Conservation (phyloP, 2,113 vertebrate species). For the Chaetura pelagica region DNA sequence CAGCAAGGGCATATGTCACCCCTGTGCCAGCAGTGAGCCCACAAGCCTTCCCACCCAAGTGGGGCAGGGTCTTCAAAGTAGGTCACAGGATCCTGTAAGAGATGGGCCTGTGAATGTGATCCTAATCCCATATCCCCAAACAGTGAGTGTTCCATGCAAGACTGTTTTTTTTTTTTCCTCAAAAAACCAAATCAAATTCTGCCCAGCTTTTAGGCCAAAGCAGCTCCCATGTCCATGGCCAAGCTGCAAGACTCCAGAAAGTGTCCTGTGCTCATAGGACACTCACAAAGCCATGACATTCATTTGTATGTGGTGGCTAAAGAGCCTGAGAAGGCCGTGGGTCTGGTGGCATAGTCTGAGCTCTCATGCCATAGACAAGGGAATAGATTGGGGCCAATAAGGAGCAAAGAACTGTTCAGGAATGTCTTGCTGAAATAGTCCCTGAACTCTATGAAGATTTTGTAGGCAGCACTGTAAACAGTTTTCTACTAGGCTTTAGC, state of each 20-base stretch:
- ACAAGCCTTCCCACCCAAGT: background rate
- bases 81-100: background rate
- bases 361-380: background rate
- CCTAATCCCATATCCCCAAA: rapidly evolving
- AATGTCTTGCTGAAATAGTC: slow-evolving; percentile 17
- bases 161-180: background rate
- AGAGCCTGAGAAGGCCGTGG: background rate
- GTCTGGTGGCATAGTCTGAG: background rate
- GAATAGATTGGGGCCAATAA: background rate
- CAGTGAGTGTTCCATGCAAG: background rate
- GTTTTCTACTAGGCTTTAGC: background rate
- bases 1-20: slow-evolving; percentile 30
- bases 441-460: background rate
- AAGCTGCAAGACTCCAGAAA: background rate
- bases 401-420: background rate
- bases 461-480: slow-evolving; percentile 2
- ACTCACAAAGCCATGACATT: background rate
- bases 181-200: background rate
- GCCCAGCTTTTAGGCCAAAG: background rate
- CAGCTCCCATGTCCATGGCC: background rate
- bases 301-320: rapidly evolving
- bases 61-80: background rate
- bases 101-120: rapidly evolving
- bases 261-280: background rate
- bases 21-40: background rate